Evolutionary conservation across 2,113 vertebrate species (phyloP).

Genomic region (Zosterops hypoxanthus): DNA sequence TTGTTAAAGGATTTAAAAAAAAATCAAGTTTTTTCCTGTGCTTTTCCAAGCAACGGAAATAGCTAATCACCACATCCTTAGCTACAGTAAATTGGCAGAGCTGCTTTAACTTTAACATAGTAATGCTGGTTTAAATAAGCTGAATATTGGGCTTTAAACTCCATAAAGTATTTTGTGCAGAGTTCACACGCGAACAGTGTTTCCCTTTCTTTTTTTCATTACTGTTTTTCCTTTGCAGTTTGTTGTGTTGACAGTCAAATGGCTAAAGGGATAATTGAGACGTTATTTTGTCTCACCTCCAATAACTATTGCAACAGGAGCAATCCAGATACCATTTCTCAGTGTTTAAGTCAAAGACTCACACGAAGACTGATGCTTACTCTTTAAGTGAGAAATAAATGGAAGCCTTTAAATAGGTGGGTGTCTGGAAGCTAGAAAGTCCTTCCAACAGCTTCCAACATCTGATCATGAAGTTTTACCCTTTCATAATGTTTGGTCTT

Average conservation of each 20-base stretch:
- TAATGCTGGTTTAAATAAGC: not conserved
- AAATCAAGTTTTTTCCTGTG: not conserved
- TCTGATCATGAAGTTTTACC: not conserved
- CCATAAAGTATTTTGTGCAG: not conserved
- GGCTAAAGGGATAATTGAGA: not conserved
- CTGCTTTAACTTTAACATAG: not conserved
- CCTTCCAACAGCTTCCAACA: not conserved
- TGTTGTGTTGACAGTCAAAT: not conserved
- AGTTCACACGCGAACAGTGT: not conserved
- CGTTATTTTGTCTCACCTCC: not conserved
- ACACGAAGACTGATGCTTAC: not conserved
- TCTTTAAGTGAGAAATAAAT: not conserved
- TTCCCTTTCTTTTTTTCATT: not conserved
- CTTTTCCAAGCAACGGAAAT: conserved; percentile 8
- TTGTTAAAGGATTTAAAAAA: conserved; percentile 36
- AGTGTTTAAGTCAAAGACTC: not conserved
- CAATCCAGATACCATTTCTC: not conserved
- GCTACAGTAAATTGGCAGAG: not conserved
- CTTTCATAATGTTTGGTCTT: not conserved
- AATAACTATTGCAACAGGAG: not conserved
- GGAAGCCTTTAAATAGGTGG: not conserved
- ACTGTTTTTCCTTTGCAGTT: not conserved
- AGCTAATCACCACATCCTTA: conserved; percentile 13
- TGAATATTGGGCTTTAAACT: not conserved
- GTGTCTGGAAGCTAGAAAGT: not conserved